Base-by-base conservation (phyloP, 2,113 vertebrate genomes). In the Misgurnus anguillicaudatus region DNA sequence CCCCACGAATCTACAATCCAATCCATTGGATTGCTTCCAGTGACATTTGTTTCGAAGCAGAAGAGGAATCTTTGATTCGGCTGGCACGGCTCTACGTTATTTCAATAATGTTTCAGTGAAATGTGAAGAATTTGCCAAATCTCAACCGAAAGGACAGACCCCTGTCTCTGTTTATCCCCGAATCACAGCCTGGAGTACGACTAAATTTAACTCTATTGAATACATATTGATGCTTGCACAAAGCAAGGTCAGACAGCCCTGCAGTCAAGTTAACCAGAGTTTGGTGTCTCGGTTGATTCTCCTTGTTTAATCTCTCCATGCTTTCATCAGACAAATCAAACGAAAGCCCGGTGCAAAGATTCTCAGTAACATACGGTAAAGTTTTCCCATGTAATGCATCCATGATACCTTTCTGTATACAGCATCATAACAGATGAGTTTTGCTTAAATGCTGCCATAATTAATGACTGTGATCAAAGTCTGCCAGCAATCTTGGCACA, bases 151-250 rank as follows among this genome's bases (percentile, higher is more conserved):
- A 58, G 53, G 17, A 72, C n/a, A 58, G 69, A 41, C 3, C 38
- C 68, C 16, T 57, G 53, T 57, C 53, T 58, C 53, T 14, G 69
- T 72, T 71, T 41, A 21, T 72, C 19, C 21, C 69, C 38, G 53
- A 41, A 36, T 72, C 38, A 19, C 69, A 58, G 69, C 69, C 70
- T 72, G n/a, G 14, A 72, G 70, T 58, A 72, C 21, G 38, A 72
- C 70, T 72, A 72, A 41, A 72, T 42, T 72, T 41, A 72, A 21
- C 53, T 72, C 53, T n/a, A 4, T 53, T 57, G 53, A 72, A 72
- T 72, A 16, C 53, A 72, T 38, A 72, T 8, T 72, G 69, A 72
- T 72, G 69, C 51, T n/a, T 72, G 57, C 53, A 72, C 53, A 72
- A 57, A 39, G 53, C 69, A 72, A 72, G 69, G 69, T 72, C 69